phyloP scores from a whole-genome alignment of 2,797 vertebrate genomes.

The Darevskia nairensis region DNA sequence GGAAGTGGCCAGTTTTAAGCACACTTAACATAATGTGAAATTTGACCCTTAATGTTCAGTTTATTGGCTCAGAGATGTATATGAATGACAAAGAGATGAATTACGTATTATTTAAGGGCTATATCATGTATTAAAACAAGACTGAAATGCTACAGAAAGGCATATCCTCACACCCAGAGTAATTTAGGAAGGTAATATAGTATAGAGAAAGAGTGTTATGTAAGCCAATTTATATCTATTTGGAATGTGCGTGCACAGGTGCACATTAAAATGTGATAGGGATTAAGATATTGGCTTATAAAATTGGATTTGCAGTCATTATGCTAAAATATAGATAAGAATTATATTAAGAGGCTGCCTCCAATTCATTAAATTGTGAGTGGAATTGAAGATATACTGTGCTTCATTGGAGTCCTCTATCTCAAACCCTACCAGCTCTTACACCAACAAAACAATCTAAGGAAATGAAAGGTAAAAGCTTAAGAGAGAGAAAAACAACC shows the following conservation, averaged over 20 bases:
- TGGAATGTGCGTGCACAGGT: background rate
- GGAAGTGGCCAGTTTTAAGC: background rate
- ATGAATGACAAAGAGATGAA: background rate
- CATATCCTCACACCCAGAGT: background rate
- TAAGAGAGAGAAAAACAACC: background rate
- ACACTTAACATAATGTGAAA: background rate
- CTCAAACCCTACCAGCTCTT: background rate
- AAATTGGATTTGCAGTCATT: constrained; percentile 18
- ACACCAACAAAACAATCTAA: constrained; percentile 1
- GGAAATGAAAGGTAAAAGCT: background rate
- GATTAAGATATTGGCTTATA: constrained; percentile 24
- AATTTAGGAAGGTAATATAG: constrained; percentile 14
- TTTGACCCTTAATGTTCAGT: background rate
- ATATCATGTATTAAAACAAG: constrained; percentile 4
- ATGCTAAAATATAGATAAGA: background rate
- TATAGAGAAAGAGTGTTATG: background rate
- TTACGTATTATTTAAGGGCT: background rate
- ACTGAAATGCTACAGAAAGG: background rate
- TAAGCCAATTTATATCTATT: background rate
- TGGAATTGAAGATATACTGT: background rate
- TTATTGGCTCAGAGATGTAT: background rate
- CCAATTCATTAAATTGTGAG: constrained; percentile 10
- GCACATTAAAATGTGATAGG: background rate
- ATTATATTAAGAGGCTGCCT: constrained; percentile 15
- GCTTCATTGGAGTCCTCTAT: background rate